These are phyloP conservation scores for Gallinago nigripennis DNA, from an alignment of 2,797 vertebrate genomes.

Conservation along the genomic window DNA sequence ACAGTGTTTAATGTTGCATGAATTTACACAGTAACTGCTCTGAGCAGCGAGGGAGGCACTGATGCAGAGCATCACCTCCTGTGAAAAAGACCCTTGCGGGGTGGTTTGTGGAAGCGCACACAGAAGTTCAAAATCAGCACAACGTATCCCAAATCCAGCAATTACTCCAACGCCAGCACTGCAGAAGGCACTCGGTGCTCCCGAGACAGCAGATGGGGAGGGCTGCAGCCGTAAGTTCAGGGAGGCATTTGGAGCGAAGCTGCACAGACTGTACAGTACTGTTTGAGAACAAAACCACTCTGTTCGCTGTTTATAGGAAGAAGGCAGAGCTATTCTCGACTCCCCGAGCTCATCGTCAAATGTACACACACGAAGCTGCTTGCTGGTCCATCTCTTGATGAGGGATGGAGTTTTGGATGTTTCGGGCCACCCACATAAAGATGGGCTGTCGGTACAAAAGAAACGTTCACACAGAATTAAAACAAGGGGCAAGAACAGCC, in stretches of 20 bases:
- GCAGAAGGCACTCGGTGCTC: neutral
- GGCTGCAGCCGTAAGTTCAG: neutral
- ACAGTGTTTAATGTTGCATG: constrained; percentile 28
- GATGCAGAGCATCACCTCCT: neutral
- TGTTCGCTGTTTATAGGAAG: constrained; percentile 25
- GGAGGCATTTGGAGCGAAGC: neutral
- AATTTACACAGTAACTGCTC: neutral
- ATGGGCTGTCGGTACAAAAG: neutral
- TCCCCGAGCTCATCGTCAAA: constrained; percentile 21
- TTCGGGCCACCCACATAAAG: constrained; percentile 30
- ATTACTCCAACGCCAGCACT: neutral
- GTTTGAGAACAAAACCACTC: constrained; percentile 61
- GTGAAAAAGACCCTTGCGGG: neutral
- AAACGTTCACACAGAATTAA: neutral
- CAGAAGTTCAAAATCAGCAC: neutral
- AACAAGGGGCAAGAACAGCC: neutral
- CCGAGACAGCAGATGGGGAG: neutral
- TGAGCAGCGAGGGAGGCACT: neutral
- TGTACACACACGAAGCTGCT: neutral
- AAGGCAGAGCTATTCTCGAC: neutral
- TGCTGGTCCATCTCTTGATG: neutral
- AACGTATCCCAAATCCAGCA: neutral
- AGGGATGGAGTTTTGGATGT: neutral
- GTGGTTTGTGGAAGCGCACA: neutral
- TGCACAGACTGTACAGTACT: constrained; percentile 26